Evolutionary conservation across 2,113 vertebrate species (phyloP), one percentile per base, ranked within the genome.

Genomic region (Cyprinus carpio): DNA sequence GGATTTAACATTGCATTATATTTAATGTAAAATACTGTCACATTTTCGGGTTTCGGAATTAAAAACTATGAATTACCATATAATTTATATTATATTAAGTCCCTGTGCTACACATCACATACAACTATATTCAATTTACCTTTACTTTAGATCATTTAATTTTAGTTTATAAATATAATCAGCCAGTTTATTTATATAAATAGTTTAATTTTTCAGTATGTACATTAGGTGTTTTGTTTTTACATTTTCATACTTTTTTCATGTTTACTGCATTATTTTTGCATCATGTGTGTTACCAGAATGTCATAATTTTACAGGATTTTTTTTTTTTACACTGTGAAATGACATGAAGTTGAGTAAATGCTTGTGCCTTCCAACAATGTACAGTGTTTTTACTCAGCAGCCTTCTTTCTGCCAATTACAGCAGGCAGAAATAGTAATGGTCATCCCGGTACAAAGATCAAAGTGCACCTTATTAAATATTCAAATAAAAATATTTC

Each of bases 401-500:
- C 25, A 51, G 16, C 9, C 74, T 15, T 54, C 8, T 72, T 37
- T 13, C 40, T n/a, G 23, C 58, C 25, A 10, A 67, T 34, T 20
- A 8, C 10, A 72, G 43, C 4, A 71, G 31, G 4, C 67, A 67
- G 29, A 34, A 31, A 31, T 12, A 40, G 67, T 40, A 40, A 37
- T 40, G 34, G 20, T 43, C 20, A 72, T 43, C 69, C 5, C 5
- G 34, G 34, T 72, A 72, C 20, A 72, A 37, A 77, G 25, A 56
- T 56, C 49, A 77, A 56, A 54, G 46, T 34, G 49, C 34, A 13
- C 49, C 18, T 77, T 27, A 54, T 51, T 77, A 31, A 77, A 54
- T 77, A 56, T 56, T 76, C 16, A 34, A 58, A 76, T 31, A 18
- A 1, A 77, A 78, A 78, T 78, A 78, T 77, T 58, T 37, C 8